Conservation (phyloP, 2,797 vertebrate genomes). For the Anguilla megastoma region DNA sequence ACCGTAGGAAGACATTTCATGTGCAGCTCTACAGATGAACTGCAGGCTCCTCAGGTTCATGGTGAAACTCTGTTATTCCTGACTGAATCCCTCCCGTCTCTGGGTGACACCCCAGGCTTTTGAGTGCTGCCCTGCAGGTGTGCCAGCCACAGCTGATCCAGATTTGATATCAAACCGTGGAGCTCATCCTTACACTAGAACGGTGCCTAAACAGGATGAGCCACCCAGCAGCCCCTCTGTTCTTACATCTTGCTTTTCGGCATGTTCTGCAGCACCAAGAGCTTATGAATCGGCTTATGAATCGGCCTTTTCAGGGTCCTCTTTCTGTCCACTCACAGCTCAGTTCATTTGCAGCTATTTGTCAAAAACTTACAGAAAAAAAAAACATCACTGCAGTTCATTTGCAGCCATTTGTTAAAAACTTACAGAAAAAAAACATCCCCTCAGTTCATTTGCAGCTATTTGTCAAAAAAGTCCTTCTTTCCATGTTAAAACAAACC, state of each 20-base stretch:
- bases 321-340: neutral
- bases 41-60: neutral
- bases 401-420: neutral
- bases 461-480: too few relatives aligned
- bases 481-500: neutral
- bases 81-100: neutral
- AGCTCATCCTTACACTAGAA: neutral
- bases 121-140: neutral
- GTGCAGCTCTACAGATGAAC: neutral
- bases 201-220: neutral
- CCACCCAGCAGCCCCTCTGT: neutral
- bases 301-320: neutral
- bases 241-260: neutral
- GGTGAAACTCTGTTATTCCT: neutral
- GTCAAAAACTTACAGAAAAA: neutral
- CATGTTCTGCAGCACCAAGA: neutral
- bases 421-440: neutral
- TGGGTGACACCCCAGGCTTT: neutral
- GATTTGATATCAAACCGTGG: neutral
- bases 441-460: too few relatives aligned
- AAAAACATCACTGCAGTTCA: neutral
- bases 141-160: neutral
- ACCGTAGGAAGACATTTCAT: neutral
- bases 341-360: neutral
- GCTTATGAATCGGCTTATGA: neutral